These are phyloP conservation scores for Heteractis magnifica DNA, from an alignment of 92 coral and sea anemone species.

Conservation along the genomic window DNA sequence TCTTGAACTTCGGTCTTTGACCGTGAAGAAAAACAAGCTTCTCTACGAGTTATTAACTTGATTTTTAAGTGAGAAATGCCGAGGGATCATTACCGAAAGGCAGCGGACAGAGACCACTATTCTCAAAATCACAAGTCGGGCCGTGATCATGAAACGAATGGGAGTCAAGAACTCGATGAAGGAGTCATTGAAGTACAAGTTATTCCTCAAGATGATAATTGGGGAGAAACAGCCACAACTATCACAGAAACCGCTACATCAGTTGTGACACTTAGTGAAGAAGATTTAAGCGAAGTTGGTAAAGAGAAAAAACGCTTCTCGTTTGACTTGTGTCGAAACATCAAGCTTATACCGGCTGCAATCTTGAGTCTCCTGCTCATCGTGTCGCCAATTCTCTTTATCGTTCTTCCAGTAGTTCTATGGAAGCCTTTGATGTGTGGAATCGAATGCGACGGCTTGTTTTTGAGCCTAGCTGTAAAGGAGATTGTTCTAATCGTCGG, in stretches of 20 bases:
- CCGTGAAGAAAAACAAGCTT: not conserved
- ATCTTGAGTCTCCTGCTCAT: constrained; percentile 74
- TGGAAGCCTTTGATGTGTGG: constrained; percentile 78
- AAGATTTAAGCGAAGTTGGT: constrained; percentile 83
- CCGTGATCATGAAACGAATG: constrained; percentile 62
- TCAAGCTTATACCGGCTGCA: constrained; percentile 67
- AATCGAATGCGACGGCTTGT: constrained; percentile 82
- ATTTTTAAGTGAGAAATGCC: constrained; percentile 52
- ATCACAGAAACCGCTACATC: constrained; percentile 98
- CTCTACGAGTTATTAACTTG: constrained; percentile 16
- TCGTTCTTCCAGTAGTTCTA: constrained; percentile 78
- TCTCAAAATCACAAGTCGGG: constrained; percentile 36
- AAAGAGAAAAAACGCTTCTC: constrained; percentile 71
- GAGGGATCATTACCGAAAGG: constrained; percentile 62
- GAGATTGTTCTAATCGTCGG: constrained; percentile 82
- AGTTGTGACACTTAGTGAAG: constrained; percentile 91
- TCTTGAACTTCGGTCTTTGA: constrained; percentile 4
- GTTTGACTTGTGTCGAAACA: constrained; percentile 72
- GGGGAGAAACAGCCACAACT: constrained; percentile 99
- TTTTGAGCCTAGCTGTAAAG: constrained; percentile 89
- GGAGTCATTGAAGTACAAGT: constrained; percentile 99
- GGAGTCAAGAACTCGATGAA: constrained; percentile 90
- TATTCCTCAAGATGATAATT: constrained; percentile 97
- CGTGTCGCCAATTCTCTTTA: constrained; percentile 82
- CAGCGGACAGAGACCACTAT: constrained; percentile 60